Percentiles rank a stretch among this genome's conserved stretches.
phyloP scores from a whole-genome alignment of 2,888 invertebrate genomes.

The Notodonta ziczac region DNA sequence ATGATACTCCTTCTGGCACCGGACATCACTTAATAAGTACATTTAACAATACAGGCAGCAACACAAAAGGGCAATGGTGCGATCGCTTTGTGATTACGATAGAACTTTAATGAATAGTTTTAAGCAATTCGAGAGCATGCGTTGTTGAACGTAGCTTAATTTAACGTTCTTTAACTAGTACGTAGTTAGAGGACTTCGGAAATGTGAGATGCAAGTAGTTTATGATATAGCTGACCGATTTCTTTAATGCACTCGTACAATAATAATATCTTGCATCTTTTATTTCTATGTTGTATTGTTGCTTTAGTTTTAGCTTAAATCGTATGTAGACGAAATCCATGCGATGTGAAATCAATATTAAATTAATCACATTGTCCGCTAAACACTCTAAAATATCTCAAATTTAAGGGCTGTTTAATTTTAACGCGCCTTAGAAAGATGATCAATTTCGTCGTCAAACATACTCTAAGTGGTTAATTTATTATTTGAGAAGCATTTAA shows the following conservation, averaged over 20 bases:
- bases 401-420: no score
- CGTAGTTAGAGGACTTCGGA: neutral
- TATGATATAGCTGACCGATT: no score
- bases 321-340: neutral
- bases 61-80: slow-evolving; percentile 48
- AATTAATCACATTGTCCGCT: no score
- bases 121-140: slow-evolving; percentile 40
- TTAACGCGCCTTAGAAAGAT: no score
- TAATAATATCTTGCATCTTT: neutral
- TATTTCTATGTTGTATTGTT: neutral
- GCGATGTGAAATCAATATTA: neutral
- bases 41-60: slow-evolving; percentile 40
- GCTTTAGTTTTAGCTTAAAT: neutral
- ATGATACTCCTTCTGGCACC: no score
- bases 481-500: no score
- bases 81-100: slow-evolving; percentile 62
- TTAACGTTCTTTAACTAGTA: neutral
- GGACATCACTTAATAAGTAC: neutral
- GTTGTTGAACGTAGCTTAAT: slow-evolving; percentile 37
- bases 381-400: no score
- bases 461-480: no score
- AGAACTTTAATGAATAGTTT: slow-evolving; percentile 48
- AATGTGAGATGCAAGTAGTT: neutral
- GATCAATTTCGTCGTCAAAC: no score
- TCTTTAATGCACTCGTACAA: no score